These are phyloP conservation scores for Sakesphorus luctuosus DNA, from an alignment of 2,113 vertebrate species.

Conservation along the genomic window DNA sequence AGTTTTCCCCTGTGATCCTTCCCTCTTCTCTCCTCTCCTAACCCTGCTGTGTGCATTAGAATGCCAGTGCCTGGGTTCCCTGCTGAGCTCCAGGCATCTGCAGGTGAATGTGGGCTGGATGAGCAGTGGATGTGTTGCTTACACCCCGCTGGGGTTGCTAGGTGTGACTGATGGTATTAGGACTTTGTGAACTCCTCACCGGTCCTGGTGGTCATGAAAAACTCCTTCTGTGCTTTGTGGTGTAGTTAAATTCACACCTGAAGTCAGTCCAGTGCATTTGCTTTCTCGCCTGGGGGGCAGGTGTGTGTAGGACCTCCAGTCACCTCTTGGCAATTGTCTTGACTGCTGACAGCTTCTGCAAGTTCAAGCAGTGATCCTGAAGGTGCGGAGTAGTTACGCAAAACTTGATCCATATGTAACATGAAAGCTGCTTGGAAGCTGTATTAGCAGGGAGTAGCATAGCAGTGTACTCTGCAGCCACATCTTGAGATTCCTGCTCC, in stretches of 20 bases:
- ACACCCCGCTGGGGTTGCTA: rapidly evolving
- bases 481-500: not conserved
- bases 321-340: not conserved
- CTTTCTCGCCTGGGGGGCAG: not conserved
- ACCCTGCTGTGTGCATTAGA: rapidly evolving
- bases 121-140: rapidly evolving
- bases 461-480: not conserved
- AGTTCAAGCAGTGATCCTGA: not conserved
- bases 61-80: not conserved
- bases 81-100: not conserved
- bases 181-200: not conserved
- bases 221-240: not conserved
- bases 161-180: rapidly evolving
- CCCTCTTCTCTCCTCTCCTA: not conserved
- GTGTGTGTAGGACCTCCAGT: not conserved
- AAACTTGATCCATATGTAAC: not conserved
- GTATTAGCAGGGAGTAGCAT: not conserved
- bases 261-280: not conserved
- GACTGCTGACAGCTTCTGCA: not conserved
- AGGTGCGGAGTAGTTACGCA: rapidly evolving
- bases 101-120: rapidly evolving
- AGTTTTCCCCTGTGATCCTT: not conserved
- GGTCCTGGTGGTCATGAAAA: not conserved
- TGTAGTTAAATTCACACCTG: not conserved
- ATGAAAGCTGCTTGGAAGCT: not conserved